Evolutionary conservation across 2,797 vertebrate genomes (phyloP), one percentile per base, ranked within the genome.

Genomic region (Enteromius argenteus): DNA sequence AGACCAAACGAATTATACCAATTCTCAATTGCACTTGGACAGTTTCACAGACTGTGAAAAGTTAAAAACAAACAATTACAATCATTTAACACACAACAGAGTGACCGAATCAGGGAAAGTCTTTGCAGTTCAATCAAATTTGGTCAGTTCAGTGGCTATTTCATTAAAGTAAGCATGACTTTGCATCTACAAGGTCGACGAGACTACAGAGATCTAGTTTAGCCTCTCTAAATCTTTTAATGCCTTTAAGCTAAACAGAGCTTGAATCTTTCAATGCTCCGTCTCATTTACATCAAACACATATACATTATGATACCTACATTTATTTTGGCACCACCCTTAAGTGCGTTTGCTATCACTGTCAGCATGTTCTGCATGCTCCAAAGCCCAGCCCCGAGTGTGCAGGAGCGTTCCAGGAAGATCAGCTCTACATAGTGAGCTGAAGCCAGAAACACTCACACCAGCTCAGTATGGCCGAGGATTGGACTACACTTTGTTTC

Each of bases 311-410:
- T 11, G 19, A 84, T 32, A 74, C 94, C 62, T 83, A 88, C 94
- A 85, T 89, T 93, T 56, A 87, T 86, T 80, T 90, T 82, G 53
- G 81, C 93, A 1, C 91, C 88, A 53, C 93, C 91, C 89, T 92
- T 88, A 19, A 95, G 87, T 0, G 91, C 92, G 87, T 90, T 92
- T 35, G 94, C 94, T 37, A 94, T 90, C 0, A 93, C 79, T 10
- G 89, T 84, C 39, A 93, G 84, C 93, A 95, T 93, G 19, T 87
- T 93, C 83, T 91, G 78, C 91, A 93, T 93, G 71, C 84, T 94
- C 51, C 67, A 71, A 60, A 89, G 27, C 35, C n/a, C 37, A 42
- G 17, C 21, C 21, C 46, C 32, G 60, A 14, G 5, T 79, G 42
- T 49, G 10, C 10, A 68, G 44, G 21, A 67, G 78, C 6, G 64